A percentile compares a stretch with the other conserved stretches of the same genome.
phyloP scores from a whole-genome alignment of 2,797 vertebrate species.

The Smutsia gigantea region DNA sequence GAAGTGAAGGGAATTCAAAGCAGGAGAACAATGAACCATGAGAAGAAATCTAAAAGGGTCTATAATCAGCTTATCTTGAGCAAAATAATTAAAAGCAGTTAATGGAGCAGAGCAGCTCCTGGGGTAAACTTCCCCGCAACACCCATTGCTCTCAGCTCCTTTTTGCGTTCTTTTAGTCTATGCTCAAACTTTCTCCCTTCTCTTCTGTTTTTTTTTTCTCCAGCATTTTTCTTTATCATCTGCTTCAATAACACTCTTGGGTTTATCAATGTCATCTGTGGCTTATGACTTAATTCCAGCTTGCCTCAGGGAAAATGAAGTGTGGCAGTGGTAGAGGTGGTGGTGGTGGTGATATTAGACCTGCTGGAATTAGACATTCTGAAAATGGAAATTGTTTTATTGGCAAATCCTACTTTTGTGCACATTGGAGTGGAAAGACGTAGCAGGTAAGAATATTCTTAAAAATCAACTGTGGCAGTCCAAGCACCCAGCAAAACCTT shows the following conservation, averaged over 20 bases:
- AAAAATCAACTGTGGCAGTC: neutral
- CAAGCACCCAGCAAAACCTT: neutral
- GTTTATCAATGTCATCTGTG: neutral
- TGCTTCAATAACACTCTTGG: neutral
- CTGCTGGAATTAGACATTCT: neutral
- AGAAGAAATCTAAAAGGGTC: conserved; percentile 49
- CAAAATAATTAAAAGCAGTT: conserved; percentile 53
- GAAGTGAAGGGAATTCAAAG: conserved; percentile 44
- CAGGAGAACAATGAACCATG: neutral
- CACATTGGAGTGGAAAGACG: neutral
- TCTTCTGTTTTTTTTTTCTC: neutral
- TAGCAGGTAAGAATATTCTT: neutral
- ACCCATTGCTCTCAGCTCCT: neutral
- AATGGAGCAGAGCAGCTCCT: conserved; percentile 28
- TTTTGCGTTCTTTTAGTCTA: neutral
- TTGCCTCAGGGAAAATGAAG: conserved; percentile 40
- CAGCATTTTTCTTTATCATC: neutral
- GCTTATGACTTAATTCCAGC: neutral
- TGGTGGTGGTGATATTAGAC: neutral
- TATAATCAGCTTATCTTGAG: conserved; percentile 53
- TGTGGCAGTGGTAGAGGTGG: fast-evolving
- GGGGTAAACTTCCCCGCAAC: neutral
- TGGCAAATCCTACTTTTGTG: neutral
- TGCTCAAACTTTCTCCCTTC: neutral
- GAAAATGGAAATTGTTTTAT: neutral